These are phyloP conservation scores for Harpalus rubripes DNA, from an alignment of 2,888 invertebrate species.

Conservation along the genomic window DNA sequence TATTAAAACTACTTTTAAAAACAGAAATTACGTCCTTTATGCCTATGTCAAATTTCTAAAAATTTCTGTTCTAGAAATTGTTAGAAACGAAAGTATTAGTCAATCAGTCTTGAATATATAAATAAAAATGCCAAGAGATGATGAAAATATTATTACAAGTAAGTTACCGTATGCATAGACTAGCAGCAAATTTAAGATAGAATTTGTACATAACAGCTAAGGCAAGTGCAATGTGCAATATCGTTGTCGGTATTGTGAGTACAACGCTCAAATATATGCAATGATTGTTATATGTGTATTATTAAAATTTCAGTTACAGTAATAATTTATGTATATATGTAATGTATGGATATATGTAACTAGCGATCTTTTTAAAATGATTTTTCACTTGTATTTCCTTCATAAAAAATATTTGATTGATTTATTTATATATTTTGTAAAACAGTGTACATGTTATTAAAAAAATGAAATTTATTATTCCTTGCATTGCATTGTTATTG, in stretches of 20 bases:
- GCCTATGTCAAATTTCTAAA: neutral
- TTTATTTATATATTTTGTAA: conserved; percentile 8
- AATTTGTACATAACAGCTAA: conserved; percentile 57
- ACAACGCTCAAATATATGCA: conserved; percentile 66
- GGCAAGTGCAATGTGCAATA: conserved; percentile 42
- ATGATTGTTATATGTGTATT: conserved; percentile 61
- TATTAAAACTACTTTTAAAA: conserved; percentile 2
- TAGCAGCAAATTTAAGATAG: conserved; percentile 33
- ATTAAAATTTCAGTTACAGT: conserved; percentile 49
- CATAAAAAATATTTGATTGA: neutral
- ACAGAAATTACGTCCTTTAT: conserved; percentile 39
- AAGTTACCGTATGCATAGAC: conserved; percentile 35
- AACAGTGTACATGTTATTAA: conserved; percentile 6
- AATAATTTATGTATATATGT: conserved; percentile 63
- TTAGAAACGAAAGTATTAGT: conserved; percentile 4
- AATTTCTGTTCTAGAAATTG: conserved; percentile 38
- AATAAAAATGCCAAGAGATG: conserved; percentile 28
- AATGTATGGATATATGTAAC: conserved; percentile 51
- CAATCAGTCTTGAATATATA: conserved; percentile 23
- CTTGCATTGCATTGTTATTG: neutral
- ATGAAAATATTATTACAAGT: conserved; percentile 38
- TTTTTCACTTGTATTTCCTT: conserved; percentile 40
- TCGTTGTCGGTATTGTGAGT: conserved; percentile 55
- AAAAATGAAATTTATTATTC: conserved; percentile 3
- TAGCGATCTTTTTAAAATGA: conserved; percentile 55